Base-by-base conservation (phyloP, 1,140 invertebrate genomes). In the Stenopsyche tienmushanensis region DNA sequence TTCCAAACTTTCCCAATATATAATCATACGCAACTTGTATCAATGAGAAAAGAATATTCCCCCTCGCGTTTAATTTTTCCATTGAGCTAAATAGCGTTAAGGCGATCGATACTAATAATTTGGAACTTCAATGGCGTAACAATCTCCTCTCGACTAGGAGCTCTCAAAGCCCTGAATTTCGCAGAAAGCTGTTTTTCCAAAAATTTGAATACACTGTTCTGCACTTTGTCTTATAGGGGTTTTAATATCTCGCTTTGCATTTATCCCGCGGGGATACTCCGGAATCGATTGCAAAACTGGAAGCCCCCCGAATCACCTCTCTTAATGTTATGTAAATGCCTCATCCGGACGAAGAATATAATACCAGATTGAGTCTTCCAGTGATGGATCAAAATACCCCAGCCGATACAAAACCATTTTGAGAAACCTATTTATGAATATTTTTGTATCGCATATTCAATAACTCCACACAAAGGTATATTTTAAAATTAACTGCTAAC, bases 171-270 rank as follows among this genome's bases (percentile, higher is more conserved):
- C n/a, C n/a, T n/a, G n/a, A n/a, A n/a, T n/a, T 15, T 18, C 10
- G 10, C 44, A 20, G 10, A 5, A 47, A 5, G 18, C 10, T 47
- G 44, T 20, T 20, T 20, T 47, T 47, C 18, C 44, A 47, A 47
- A 20, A 20, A 20, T 15, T 47, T 13, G 7, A 3, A n/a, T 55
- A 55, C 52, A 55, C 26, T 29, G 20, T 39, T 55, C 52, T 55
- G 52, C 52, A 55, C 52, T 55, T 17, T 25, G 26, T 20, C 3
- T 3, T 34, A 34, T 34, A 18, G 17, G 15, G 47, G 47, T 49
- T 49, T 49, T 18, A 49, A 49, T 49, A 49, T 21, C 10, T 10
- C 47, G 47, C 2, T 49, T 49, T 49, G 47, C 47, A 49, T 49
- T 49, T 49, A 49, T 20, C 47, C 21, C 15, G 9, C 15, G 21